phyloP scores from a whole-genome alignment of 2,113 vertebrate species.

The Andinoacara biseriatus region DNA sequence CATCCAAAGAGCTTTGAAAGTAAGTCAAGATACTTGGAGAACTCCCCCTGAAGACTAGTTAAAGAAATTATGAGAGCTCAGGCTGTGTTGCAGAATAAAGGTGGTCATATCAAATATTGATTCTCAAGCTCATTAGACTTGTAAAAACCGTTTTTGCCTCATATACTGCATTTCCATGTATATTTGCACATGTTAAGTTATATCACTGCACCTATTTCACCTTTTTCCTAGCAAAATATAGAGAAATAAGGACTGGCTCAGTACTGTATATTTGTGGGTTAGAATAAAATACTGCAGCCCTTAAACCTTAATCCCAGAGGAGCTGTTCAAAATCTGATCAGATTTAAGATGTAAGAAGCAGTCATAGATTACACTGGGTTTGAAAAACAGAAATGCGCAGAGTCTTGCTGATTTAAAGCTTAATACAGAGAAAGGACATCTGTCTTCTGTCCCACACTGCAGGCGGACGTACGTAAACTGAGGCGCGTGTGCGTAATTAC shows the following conservation, averaged over 20 bases:
- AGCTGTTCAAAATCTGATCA: background rate
- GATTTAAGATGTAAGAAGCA: background rate
- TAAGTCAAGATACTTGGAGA: too few relatives aligned
- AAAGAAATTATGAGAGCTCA: too few relatives aligned
- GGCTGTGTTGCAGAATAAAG: too few relatives aligned
- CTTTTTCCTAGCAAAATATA: background rate
- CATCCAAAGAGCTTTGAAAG: too few relatives aligned
- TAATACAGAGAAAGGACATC: background rate
- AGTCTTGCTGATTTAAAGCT: background rate
- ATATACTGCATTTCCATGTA: background rate
- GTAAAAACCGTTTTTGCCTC: too few relatives aligned
- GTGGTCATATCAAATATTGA: too few relatives aligned
- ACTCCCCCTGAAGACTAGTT: too few relatives aligned
- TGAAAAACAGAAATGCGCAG: background rate
- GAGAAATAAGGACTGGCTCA: background rate
- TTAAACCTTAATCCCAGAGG: background rate
- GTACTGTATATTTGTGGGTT: background rate
- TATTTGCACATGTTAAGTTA: background rate
- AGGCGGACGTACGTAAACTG: background rate
- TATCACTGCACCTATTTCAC: background rate
- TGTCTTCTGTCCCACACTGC: too few relatives aligned
- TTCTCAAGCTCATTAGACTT: too few relatives aligned
- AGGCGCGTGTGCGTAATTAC: conserved; percentile 22
- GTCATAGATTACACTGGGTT: background rate
- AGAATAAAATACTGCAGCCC: background rate